Evolutionary conservation across 2,797 vertebrate genomes (phyloP).

Genomic region (Triplophysa yarkandensis): DNA sequence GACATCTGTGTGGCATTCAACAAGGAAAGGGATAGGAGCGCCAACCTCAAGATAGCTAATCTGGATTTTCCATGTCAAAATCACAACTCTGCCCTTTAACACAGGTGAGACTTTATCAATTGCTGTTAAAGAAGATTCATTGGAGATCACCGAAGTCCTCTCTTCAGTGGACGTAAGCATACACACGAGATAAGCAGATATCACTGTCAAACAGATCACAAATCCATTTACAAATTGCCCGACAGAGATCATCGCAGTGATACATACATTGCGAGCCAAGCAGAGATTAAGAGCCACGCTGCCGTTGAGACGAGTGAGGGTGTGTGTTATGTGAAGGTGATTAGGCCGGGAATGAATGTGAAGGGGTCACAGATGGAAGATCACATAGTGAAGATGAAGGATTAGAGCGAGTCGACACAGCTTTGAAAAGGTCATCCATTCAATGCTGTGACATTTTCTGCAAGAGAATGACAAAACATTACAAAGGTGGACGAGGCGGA

Average conservation of each 20-base stretch:
- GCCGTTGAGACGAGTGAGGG: slow-evolving; percentile 31
- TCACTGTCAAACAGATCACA: not conserved
- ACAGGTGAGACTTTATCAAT: not conserved
- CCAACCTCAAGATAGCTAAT: slow-evolving; percentile 3
- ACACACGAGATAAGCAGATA: not conserved
- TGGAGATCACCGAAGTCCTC: not conserved
- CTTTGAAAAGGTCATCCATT: slow-evolving; percentile 55
- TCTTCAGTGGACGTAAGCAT: not conserved
- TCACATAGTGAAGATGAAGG: slow-evolving; percentile 37
- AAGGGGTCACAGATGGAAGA: slow-evolving; percentile 46
- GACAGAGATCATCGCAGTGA: not conserved
- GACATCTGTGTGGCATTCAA: not conserved
- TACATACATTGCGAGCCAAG: slow-evolving; percentile 7
- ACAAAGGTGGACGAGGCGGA: not conserved
- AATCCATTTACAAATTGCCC: not conserved
- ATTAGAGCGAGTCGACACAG: slow-evolving; percentile 29
- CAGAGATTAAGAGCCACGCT: slow-evolving; percentile 9
- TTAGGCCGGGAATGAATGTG: slow-evolving; percentile 49
- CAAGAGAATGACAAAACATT: slow-evolving; percentile 12
- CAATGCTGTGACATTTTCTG: slow-evolving; percentile 39
- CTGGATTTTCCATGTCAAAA: slow-evolving; percentile 28
- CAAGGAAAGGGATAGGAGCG: not conserved
- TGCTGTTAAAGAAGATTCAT: slow-evolving; percentile 6
- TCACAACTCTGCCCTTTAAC: slow-evolving; percentile 1
- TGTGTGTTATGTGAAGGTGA: slow-evolving; percentile 39